Evolutionary conservation across 1,140 invertebrate genomes (phyloP), one percentile per base, ranked within the genome.

Genomic region (Aethina tumida): DNA sequence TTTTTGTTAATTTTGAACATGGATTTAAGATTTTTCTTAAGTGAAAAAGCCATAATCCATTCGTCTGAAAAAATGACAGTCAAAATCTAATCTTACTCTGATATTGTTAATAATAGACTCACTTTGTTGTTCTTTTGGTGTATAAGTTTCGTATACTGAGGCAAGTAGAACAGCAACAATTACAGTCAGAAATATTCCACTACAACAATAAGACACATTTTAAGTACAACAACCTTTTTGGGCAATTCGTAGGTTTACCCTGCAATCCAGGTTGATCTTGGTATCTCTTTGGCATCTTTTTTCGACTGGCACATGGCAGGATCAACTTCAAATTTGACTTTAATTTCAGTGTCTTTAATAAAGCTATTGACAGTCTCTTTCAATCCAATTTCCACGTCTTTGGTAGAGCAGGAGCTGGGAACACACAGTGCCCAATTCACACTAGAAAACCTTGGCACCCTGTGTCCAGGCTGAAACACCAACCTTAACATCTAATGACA

Each of bases 341-440:
- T 60, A 0, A 77, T 31, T 25, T 69, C 70, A 3, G 68, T 70
- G 6, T 60, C 47, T 29, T 47, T 41, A n/a, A 55, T 28, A 8
- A 56, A 52, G 22, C 17, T 29, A 8, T 47, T 40, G 5, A 61
- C 25, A 1, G 31, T 42, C 16, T 48, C 28, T 28, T 49, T 42
- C 12, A 77, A 50, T 13, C 66, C 68, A 3, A 64, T 54, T 47
- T 75, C 64, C 3, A 77, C 54, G 52, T 78, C 74, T 16, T 58
- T 51, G 19, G 71, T 53, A 26, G 65, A 64, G 50, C 75, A 78
- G 2, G 68, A 67, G 16, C 63, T 64, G 6, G 75, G 75, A 2
- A 76, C 65, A 44, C 75, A 78, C 2, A 77, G 51, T 1, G 68
- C 75, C 74, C 74, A 78, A 34, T 75, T 64, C 7, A 76, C 66